Conservation (phyloP, 2,113 vertebrate species). For the Bos indicus region DNA sequence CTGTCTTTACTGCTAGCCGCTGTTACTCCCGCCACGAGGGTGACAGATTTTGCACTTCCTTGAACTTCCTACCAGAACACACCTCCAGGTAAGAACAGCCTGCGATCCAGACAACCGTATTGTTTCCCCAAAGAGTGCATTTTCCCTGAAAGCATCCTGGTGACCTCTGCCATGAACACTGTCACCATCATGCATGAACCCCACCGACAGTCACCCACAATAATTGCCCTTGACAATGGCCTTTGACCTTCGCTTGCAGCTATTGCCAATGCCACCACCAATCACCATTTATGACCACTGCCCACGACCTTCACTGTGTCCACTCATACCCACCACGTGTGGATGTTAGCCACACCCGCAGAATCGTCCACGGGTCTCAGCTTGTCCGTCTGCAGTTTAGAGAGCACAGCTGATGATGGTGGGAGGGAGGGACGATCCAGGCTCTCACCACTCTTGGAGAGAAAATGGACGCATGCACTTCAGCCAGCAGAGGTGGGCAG, state of each 20-base stretch:
- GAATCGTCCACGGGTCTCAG: fast-evolving
- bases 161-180: fast-evolving
- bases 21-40: fast-evolving
- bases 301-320: not conserved
- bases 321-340: not conserved
- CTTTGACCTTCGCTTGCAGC: not conserved
- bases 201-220: not conserved
- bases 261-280: fast-evolving
- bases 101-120: fast-evolving
- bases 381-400: not conserved
- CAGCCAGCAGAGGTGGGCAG: not conserved
- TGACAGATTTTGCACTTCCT: fast-evolving
- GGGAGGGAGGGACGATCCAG: no score
- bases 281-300: fast-evolving
- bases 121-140: not conserved
- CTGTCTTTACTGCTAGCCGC: fast-evolving
- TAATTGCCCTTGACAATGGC: not conserved
- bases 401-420: not conserved
- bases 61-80: not conserved
- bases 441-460: not conserved
- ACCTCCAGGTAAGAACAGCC: not conserved
- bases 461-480: fast-evolving
- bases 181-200: not conserved
- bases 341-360: fast-evolving
- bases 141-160: not conserved